Evolutionary conservation across 1,140 invertebrate species (phyloP), one percentile per base, ranked within the genome.

Genomic region (Danaus melanippus): DNA sequence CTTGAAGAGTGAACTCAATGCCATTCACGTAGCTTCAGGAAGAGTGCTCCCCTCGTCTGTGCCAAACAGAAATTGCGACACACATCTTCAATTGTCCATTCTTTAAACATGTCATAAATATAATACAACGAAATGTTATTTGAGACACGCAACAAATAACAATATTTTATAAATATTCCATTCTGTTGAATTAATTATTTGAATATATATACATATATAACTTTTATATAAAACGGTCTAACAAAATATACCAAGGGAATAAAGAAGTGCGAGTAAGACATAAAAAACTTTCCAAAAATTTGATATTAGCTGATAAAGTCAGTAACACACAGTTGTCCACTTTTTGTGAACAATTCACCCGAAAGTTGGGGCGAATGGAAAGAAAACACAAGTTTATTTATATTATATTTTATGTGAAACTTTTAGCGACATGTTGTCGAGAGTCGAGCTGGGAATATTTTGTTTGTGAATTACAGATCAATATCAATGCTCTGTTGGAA

Each of bases 321-420:
- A 32, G 21, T 50, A 41, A 40, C 48, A 21, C 46, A 21, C 42
- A 48, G 10, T 40, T 39, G 47, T 49, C 12, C 32, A 50, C 9
- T 50, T 50, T 50, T 41, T 40, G 46, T 10, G 15, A 4, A 15
- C 48, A 50, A 40, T 11, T 11, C 12, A 41, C 48, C 48, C 48
- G 6, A 50, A 50, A 40, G 7, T 50, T 11, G 39, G 48, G 39
- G 10, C 11, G 41, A 50, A 50, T 50, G 48, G 12, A 50, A 50
- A 50, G 48, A 50, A 50, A 50, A 50, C 32, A 50, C 21, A 11
- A 50, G 48, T 50, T 50, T 50, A 12, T 50, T 50, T 50, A 50
- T 50, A 50, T 12, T 40, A 39, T 32, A 32, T 32, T 32, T 32
- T 32, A 32, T 32, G 21, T 32, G 48, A 50, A 50, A 41, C 32